Conservation (phyloP, 2,797 vertebrate species). For the Hydrophis major region DNA sequence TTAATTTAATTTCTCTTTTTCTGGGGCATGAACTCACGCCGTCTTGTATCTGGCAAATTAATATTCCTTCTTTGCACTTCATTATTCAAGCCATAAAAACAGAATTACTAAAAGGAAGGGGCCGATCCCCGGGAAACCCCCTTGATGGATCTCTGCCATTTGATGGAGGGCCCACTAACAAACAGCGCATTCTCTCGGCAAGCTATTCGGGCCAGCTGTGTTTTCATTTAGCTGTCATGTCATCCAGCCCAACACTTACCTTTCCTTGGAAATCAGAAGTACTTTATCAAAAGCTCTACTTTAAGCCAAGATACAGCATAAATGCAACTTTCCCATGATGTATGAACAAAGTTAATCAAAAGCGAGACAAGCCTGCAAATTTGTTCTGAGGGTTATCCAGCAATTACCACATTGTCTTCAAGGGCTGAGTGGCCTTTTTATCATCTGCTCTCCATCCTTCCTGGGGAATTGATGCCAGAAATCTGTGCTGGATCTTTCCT, state of each 20-base stretch:
- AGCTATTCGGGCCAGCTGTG: not conserved
- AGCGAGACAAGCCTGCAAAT: not conserved
- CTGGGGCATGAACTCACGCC: not conserved
- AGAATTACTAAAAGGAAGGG: not conserved
- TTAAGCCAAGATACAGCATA: not conserved
- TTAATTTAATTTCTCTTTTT: not conserved
- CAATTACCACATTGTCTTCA: not conserved
- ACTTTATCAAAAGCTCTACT: not conserved
- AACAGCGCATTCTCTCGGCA: not conserved
- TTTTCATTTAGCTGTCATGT: not conserved
- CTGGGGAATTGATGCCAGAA: not conserved
- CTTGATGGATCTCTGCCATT: not conserved
- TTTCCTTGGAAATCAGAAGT: not conserved
- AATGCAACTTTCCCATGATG: not conserved
- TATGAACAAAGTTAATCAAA: not conserved
- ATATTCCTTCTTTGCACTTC: not conserved
- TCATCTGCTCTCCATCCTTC: not conserved
- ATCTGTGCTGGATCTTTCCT: not conserved
- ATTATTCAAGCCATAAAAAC: not conserved
- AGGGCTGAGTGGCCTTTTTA: not conserved
- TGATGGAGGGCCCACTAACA: not conserved
- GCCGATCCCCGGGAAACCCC: not conserved
- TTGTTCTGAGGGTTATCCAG: not conserved
- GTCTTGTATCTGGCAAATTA: not conserved
- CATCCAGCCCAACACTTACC: not conserved